A percentile compares a stretch with the other conserved stretches of the same genome.
phyloP scores from a whole-genome alignment of 2,797 vertebrate species.

The Melanogrammus aeglefinus region DNA sequence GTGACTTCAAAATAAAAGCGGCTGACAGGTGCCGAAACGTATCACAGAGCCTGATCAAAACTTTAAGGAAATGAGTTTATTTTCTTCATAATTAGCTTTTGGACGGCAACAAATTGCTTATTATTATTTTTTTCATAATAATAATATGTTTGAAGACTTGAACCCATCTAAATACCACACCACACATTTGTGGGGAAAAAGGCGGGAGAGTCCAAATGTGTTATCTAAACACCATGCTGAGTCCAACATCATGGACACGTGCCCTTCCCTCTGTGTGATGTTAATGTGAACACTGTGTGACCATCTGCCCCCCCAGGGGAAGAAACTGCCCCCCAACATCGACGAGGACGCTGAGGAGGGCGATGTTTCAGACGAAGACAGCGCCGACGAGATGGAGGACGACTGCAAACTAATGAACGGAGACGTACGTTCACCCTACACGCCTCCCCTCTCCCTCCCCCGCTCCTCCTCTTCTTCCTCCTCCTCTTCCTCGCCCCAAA shows the following conservation, averaged over 20 bases:
- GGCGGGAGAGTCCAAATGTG: not conserved
- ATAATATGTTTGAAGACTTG: not conserved
- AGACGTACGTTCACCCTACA: conserved; percentile 79
- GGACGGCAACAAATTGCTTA: not conserved
- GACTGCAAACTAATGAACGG: conserved; percentile 96
- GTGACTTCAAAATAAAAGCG: not conserved
- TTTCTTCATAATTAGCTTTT: not conserved
- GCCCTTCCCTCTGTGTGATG: not conserved
- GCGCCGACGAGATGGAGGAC: conserved; percentile 95
- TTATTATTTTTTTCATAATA: not conserved
- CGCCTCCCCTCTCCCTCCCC: not conserved
- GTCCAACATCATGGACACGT: not conserved
- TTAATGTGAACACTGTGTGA: not conserved
- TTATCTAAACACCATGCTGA: not conserved
- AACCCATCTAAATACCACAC: not conserved
- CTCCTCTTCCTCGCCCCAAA: not conserved
- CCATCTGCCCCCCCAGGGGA: conserved; percentile 77
- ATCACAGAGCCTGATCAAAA: not conserved
- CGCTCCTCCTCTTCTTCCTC: not conserved
- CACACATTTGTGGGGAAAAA: not conserved
- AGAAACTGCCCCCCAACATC: conserved; percentile 91
- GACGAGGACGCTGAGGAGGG: conserved; percentile 93
- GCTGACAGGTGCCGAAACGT: not conserved
- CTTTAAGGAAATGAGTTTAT: not conserved
- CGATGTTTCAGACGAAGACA: conserved; percentile 97